Evolutionary conservation across 2,797 vertebrate species (phyloP).

Genomic region (Fistularia tabacaria): DNA sequence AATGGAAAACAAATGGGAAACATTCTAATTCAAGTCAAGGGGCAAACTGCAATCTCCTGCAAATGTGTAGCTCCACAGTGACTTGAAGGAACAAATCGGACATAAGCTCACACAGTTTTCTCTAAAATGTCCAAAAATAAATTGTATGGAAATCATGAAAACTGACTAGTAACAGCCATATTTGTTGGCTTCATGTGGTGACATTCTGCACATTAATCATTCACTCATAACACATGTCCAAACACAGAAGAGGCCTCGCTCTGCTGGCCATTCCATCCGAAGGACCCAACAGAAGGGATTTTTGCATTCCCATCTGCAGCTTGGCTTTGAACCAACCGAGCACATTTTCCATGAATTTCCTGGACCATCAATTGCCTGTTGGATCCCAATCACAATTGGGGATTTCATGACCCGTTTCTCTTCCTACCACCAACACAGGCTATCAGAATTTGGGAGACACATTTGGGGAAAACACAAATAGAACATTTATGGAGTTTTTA

Average conservation of each 20-base stretch:
- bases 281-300: conserved; percentile 43
- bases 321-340: conserved; percentile 35
- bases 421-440: conserved; percentile 14
- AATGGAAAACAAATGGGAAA: too few species aligned
- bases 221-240: conserved; percentile 17
- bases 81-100: too few species aligned
- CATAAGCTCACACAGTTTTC: too few species aligned
- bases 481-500: conserved; percentile 15
- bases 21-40: too few species aligned
- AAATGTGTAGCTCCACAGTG: too few species aligned
- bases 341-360: conserved; percentile 31
- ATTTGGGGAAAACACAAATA: neutral
- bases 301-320: conserved; percentile 50
- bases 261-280: conserved; percentile 23
- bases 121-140: too few species aligned
- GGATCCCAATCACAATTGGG: conserved; percentile 39
- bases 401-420: conserved; percentile 10
- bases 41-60: too few species aligned
- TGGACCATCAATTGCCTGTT: conserved; percentile 48
- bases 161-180: conserved; percentile 1
- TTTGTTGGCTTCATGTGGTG: neutral
- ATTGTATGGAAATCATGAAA: too few species aligned
- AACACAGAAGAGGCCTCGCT: conserved; percentile 14
- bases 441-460: too few species aligned
- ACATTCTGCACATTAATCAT: conserved; percentile 9